phyloP scores from a whole-genome alignment of 2,113 vertebrate species.

The Pycnonotus jocosus region DNA sequence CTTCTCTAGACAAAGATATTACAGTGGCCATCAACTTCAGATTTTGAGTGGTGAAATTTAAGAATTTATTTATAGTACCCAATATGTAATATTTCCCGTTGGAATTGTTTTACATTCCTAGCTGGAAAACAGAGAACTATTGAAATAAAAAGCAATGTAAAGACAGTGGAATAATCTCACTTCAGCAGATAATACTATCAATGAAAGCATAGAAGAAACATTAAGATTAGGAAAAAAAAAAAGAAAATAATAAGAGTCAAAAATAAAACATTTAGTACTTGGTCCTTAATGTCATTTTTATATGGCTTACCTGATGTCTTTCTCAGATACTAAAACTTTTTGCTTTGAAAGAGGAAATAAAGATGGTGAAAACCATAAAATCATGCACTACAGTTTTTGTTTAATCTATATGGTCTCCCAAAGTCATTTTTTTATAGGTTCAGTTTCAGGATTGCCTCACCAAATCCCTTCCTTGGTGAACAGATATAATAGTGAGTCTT shows the following conservation, averaged over 20 bases:
- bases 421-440: background rate
- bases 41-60: background rate
- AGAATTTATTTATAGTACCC: background rate
- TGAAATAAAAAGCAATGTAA: background rate
- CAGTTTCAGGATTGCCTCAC: background rate
- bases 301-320: background rate
- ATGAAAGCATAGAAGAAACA: background rate
- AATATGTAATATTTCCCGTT: background rate
- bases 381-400: background rate
- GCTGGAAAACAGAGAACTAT: background rate
- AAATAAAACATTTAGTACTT: background rate
- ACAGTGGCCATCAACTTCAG: background rate
- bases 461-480: background rate
- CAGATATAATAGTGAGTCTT: background rate
- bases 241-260: background rate
- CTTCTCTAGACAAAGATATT: background rate
- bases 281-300: background rate
- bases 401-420: background rate
- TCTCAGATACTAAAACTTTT: background rate
- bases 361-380: background rate
- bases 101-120: background rate
- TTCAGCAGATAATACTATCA: background rate
- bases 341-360: background rate
- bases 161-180: background rate
- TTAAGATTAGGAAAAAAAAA: background rate